These are phyloP conservation scores for Microctonus brassicae DNA, from an alignment of 2,888 invertebrate species.

Conservation along the genomic window DNA sequence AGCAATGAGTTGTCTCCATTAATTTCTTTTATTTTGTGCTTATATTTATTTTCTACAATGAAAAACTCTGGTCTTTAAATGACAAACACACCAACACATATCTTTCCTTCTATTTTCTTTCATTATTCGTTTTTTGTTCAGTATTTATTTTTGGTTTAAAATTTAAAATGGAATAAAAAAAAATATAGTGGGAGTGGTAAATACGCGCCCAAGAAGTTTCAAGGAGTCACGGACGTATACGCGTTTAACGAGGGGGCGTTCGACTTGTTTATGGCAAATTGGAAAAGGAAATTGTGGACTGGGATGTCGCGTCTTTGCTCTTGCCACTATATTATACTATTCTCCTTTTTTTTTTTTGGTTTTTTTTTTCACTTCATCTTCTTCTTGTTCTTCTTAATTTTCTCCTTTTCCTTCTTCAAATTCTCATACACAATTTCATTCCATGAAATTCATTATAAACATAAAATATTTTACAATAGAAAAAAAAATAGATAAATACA, in stretches of 20 bases:
- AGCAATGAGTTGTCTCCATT: not conserved
- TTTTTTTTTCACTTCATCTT: not conserved
- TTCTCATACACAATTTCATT: not conserved
- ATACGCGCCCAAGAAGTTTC: conserved; percentile 38
- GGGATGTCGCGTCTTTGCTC: conserved; percentile 48
- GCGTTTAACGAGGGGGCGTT: conserved; percentile 57
- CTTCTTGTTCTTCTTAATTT: not conserved
- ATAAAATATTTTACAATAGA: not conserved
- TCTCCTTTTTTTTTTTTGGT: not conserved
- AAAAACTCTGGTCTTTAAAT: not conserved
- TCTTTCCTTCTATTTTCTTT: not conserved
- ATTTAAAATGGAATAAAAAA: conserved; percentile 12
- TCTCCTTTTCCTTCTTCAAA: not conserved
- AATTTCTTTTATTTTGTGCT: not conserved
- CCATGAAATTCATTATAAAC: not conserved
- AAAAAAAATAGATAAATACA: too few species aligned
- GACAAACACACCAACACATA: not conserved
- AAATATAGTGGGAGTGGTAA: conserved; percentile 6
- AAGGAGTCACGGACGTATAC: conserved; percentile 56
- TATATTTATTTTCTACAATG: too few species aligned
- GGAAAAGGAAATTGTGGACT: conserved; percentile 68
- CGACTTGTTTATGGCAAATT: conserved; percentile 69
- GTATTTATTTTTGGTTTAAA: not conserved
- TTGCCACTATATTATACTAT: conserved; percentile 17
- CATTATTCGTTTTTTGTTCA: not conserved